Evolutionary conservation across 30 jellyfish, hydroid and myxozoan genomes (phyloP), one percentile per base, ranked within the genome.

Genomic region (Catostylus mosaicus): DNA sequence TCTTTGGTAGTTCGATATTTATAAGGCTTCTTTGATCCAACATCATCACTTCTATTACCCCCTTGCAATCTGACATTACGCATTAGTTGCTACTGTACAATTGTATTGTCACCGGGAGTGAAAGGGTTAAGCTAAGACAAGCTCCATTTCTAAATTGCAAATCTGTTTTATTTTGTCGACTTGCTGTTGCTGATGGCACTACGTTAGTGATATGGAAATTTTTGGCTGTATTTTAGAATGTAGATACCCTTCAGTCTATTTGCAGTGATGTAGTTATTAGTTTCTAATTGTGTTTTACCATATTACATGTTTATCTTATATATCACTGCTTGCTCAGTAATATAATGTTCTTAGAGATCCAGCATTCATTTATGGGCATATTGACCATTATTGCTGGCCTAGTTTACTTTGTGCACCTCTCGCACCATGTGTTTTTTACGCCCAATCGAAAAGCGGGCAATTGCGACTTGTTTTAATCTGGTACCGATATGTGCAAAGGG

Each of bases 181-280:
- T 14, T 5, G 54, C 11, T 40, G 54, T 5, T 40, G 14, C 54
- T 20, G 56, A 6, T 43, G 16, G 56, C 56, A 43, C 56, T 16
- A 43, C 12, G 16, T 43, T 43, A 16, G 56, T 43, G 8, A 8
- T 43, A 6, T 43, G 8, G 56, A 70, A 33, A 35, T 43, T 26
- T 8, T 48, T 73, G 59, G 83, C 48, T 62, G 82, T 66, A 80
- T 80, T 80, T 80, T 80, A 80, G 65, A 63, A 43, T 80, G 90
- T 80, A 80, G 90, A 80, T 80, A 80, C 79, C 22, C 67, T n/a
- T n/a, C 7, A 40, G 90, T 35, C 78, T 80, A 20, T 34, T 80
- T 63, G 71, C 69, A 40, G 68, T 37, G 83, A 52, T 80, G 32
- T 80, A 37, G 30, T 43, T 34, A 14, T 63, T 80, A 31, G 80